Percentiles rank a stretch among this genome's conserved stretches.
These are phyloP conservation scores for Busseola fusca DNA, from an alignment of 2,888 invertebrate species.

Conservation along the genomic window DNA sequence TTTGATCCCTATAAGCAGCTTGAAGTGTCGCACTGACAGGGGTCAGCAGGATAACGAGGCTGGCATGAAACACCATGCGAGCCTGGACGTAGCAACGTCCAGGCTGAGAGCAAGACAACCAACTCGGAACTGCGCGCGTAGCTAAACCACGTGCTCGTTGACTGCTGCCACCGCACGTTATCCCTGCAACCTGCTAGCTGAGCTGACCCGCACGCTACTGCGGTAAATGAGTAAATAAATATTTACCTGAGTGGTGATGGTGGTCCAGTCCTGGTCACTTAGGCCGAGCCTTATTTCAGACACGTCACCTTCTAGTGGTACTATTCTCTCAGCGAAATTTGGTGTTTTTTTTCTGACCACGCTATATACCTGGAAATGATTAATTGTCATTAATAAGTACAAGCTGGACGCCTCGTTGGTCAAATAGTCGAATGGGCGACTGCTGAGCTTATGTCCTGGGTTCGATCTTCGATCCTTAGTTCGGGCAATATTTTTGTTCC, in stretches of 20 bases:
- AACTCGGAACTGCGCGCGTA: neutral
- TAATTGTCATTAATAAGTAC: neutral
- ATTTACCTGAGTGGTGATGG: conserved; percentile 63
- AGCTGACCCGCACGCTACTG: neutral
- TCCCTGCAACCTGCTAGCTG: neutral
- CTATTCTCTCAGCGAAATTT: conserved; percentile 61
- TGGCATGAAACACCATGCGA: no score
- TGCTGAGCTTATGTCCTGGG: neutral
- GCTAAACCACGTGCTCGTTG: neutral
- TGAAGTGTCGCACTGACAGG: neutral
- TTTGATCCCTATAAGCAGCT: neutral
- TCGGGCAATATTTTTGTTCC: neutral
- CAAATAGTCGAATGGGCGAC: neutral
- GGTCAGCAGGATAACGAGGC: no score
- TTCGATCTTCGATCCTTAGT: neutral
- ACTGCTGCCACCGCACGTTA: neutral
- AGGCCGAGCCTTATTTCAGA: conserved; percentile 63
- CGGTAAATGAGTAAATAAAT: neutral
- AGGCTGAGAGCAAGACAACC: neutral
- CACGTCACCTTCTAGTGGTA: conserved; percentile 66
- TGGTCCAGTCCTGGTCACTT: conserved; percentile 58
- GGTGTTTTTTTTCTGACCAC: conserved; percentile 60
- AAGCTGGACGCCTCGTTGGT: neutral
- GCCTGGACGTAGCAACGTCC: no score
- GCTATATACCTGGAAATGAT: conserved; percentile 61